phyloP scores from a whole-genome alignment of 2,888 invertebrate species.

The Agriopis marginaria region DNA sequence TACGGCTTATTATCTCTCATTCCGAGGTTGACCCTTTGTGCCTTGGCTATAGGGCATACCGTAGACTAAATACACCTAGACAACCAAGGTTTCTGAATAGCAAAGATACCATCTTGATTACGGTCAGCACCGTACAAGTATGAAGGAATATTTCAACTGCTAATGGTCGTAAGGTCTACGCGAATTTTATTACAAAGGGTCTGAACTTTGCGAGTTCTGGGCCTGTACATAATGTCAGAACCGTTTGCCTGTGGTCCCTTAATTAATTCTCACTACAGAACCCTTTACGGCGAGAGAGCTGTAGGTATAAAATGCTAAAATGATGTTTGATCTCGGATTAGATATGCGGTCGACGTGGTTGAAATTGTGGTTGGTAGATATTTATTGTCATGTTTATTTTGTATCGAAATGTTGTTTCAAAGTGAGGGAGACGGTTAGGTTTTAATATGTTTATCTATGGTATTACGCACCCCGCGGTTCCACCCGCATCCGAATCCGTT shows the following conservation, averaged over 20 bases:
- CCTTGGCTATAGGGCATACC: neutral
- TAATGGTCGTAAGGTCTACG: conserved; percentile 44
- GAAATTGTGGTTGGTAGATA: conserved; percentile 1
- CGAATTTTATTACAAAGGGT: conserved; percentile 56
- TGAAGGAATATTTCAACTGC: conserved; percentile 35
- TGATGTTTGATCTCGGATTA: conserved; percentile 32
- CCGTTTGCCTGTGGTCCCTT: conserved; percentile 51
- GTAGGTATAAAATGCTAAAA: conserved; percentile 38
- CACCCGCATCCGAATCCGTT: too few relatives aligned
- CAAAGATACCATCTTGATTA: conserved; percentile 8
- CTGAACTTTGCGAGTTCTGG: conserved; percentile 52
- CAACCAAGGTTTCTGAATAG: neutral
- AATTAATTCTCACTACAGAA: conserved; percentile 54
- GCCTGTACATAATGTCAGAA: conserved; percentile 55
- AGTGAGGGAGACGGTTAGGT: neutral
- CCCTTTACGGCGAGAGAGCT: conserved; percentile 36
- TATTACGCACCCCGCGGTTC: too few relatives aligned
- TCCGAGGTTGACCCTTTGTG: too few relatives aligned
- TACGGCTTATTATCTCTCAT: too few relatives aligned
- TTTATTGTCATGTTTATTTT: neutral
- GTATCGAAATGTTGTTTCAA: conserved; percentile 1
- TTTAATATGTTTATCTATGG: too few relatives aligned
- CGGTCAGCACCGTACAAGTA: conserved; percentile 2
- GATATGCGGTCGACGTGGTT: conserved; percentile 4
- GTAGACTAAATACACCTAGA: neutral